Conservation (phyloP, 2,888 invertebrate species). For the Torymus tubicola region DNA sequence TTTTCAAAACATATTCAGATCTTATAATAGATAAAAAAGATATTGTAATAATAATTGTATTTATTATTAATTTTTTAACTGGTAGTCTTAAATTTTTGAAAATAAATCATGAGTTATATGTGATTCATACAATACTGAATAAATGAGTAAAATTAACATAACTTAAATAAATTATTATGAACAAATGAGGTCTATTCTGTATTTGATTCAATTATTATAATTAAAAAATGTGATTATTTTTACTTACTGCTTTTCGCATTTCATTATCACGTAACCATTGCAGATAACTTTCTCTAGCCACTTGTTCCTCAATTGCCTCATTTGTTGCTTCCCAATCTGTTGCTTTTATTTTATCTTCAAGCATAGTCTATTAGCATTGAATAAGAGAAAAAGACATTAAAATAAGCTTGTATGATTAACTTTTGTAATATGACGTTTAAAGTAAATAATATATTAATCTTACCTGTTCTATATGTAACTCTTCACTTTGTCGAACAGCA, state of each 20-base stretch:
- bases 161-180: no score
- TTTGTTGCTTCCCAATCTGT: slow-evolving; percentile 95
- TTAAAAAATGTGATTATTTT: slow-evolving; percentile 1
- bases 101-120: no score
- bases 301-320: slow-evolving; percentile 92
- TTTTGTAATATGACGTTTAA: background rate
- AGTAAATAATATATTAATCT: background rate
- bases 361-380: slow-evolving; percentile 83
- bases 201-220: background rate
- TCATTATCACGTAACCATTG: slow-evolving; percentile 86
- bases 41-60: no score
- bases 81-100: no score
- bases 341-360: slow-evolving; percentile 91
- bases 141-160: no score
- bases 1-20: no score
- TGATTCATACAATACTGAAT: no score
- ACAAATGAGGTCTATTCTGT: no score
- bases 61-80: no score
- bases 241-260: slow-evolving; percentile 77
- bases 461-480: slow-evolving; percentile 88
- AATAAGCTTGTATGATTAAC: slow-evolving; percentile 19
- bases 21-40: no score
- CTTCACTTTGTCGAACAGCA: slow-evolving; percentile 87
- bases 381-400: slow-evolving; percentile 36
- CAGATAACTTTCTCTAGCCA: slow-evolving; percentile 89